Evolutionary conservation across 2,113 vertebrate species (phyloP).

Genomic region (Microtus montanus): DNA sequence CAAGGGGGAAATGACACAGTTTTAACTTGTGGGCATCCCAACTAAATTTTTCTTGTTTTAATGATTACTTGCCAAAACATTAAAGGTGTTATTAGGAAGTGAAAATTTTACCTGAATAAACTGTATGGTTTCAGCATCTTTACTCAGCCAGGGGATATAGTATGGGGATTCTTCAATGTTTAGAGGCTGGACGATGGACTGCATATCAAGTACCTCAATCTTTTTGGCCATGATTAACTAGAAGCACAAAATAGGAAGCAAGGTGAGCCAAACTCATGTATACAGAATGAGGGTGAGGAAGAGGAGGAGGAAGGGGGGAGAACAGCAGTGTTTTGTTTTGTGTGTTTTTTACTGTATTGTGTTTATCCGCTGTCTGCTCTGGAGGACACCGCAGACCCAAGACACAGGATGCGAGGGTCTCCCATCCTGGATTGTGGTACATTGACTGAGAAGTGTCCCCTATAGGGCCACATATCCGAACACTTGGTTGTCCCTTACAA

Average conservation of each 20-base stretch:
- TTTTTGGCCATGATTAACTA: slow-evolving; percentile 73
- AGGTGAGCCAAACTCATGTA: slow-evolving; percentile 14
- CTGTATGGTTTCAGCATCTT: not conserved
- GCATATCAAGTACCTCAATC: slow-evolving; percentile 56
- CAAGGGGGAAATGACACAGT: not conserved
- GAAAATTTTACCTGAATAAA: slow-evolving; percentile 71
- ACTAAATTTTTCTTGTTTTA: not conserved
- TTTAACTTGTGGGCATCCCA: not conserved
- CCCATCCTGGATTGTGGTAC: not conserved
- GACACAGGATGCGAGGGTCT: not conserved
- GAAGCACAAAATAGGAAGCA: slow-evolving; percentile 55
- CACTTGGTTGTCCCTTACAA: not conserved
- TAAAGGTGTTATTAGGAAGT: slow-evolving; percentile 8
- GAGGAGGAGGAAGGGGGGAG: not conserved
- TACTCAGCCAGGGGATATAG: slow-evolving; percentile 74
- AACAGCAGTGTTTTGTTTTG: not conserved
- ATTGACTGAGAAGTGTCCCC: not conserved
- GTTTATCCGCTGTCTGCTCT: not conserved
- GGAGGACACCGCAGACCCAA: not conserved
- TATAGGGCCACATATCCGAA: not conserved
- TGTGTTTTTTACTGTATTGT: not conserved
- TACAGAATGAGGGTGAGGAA: not conserved
- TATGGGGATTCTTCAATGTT: slow-evolving; percentile 15
- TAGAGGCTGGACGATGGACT: slow-evolving; percentile 31
- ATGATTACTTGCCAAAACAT: not conserved